Conservation (phyloP, 2,113 vertebrate genomes). For the Uria aalge region DNA sequence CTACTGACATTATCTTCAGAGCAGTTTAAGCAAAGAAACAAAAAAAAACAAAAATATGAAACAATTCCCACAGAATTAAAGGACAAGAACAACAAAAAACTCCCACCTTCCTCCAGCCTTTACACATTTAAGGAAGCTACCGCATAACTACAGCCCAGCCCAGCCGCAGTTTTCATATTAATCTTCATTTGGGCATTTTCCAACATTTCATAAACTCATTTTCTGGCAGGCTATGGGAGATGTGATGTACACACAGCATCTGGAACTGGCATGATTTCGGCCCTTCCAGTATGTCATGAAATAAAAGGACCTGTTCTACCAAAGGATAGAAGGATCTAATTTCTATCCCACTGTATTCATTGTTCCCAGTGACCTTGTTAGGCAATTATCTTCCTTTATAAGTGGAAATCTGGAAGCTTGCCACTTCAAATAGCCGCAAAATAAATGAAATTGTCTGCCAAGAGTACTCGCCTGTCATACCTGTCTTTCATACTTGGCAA, state of each 20-base stretch:
- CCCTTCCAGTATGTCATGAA: not conserved
- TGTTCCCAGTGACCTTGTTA: not conserved
- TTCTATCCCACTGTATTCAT: not conserved
- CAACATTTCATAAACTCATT: not conserved
- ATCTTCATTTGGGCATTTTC: not conserved
- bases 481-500: not conserved
- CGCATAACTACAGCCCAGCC: not conserved
- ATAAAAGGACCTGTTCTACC: not conserved
- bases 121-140: not conserved
- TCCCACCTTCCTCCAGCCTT: not conserved
- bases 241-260: fast-evolving
- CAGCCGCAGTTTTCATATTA: not conserved
- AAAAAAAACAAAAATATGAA: not conserved
- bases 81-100: not conserved
- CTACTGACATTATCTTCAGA: not conserved
- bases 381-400: not conserved
- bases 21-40: not conserved
- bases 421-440: conserved; percentile 9
- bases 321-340: not conserved
- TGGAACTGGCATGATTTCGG: not conserved
- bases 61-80: not conserved
- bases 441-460: not conserved
- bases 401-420: not conserved
- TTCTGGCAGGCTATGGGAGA: not conserved
- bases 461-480: not conserved